These are phyloP conservation scores for Drosophila planitibia DNA, from an alignment of 2,888 invertebrate genomes.

Conservation along the genomic window DNA sequence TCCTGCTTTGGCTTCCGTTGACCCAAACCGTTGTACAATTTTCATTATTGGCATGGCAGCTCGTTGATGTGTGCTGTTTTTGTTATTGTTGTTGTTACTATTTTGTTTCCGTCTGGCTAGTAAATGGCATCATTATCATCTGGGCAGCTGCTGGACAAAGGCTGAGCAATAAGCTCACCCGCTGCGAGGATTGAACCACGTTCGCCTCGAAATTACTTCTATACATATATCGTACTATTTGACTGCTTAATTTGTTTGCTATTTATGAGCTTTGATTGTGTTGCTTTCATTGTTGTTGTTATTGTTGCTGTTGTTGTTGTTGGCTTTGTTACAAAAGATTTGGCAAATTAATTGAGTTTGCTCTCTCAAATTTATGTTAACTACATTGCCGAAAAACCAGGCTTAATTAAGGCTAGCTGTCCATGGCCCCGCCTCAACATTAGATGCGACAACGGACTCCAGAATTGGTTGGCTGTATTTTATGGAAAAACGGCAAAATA, in stretches of 20 bases:
- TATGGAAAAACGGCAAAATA: conserved; percentile 63
- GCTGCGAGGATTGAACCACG: conserved; percentile 22
- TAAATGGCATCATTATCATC: conserved; percentile 68
- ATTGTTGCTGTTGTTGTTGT: conserved; percentile 22
- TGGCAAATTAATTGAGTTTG: conserved; percentile 42
- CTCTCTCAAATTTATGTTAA: conserved; percentile 52
- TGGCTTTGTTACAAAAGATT: conserved; percentile 39
- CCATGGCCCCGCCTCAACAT: neutral
- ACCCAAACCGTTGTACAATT: conserved; percentile 56
- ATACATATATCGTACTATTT: conserved; percentile 21
- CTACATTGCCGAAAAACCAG: conserved; percentile 31
- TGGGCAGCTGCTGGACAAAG: conserved; percentile 37
- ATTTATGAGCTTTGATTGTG: conserved; percentile 73
- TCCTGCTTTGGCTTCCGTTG: conserved; percentile 31
- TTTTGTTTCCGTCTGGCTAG: conserved; percentile 49
- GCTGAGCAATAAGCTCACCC: conserved; percentile 25
- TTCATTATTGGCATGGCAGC: conserved; percentile 63
- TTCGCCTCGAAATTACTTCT: conserved; percentile 19
- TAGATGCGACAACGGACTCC: conserved; percentile 10
- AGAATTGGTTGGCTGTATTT: conserved; percentile 37
- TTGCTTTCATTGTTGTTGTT: conserved; percentile 25
- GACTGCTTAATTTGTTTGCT: conserved; percentile 68
- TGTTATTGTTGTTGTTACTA: conserved; percentile 36
- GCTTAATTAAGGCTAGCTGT: conserved; percentile 49
- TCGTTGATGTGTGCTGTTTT: conserved; percentile 47